Percentiles rank a stretch among this genome's conserved stretches.
Conservation (phyloP, 2,113 vertebrate genomes). For the Artemisiospiza belli region DNA sequence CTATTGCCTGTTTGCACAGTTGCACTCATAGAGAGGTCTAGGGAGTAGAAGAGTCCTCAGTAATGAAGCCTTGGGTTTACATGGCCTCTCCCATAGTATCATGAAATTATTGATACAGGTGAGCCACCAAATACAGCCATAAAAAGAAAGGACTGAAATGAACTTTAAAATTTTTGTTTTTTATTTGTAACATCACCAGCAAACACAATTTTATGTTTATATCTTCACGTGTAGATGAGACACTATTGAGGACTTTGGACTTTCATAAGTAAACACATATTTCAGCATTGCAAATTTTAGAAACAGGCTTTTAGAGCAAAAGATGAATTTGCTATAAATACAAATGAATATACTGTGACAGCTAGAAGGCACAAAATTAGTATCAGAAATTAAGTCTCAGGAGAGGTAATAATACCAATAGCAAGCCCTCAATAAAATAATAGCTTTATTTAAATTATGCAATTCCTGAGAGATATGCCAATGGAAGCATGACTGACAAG, state of each 20-base stretch:
- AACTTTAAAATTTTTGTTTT: neutral
- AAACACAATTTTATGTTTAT: neutral
- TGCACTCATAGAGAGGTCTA: neutral
- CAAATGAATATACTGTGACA: neutral
- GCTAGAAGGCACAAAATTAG: neutral
- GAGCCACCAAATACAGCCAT: neutral
- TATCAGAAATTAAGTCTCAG: neutral
- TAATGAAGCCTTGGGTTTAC: neutral
- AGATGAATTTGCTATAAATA: neutral
- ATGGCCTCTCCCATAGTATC: neutral
- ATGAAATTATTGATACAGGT: neutral
- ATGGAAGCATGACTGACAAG: neutral
- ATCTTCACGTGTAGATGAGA: neutral
- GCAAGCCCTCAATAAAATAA: neutral
- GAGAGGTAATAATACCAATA: neutral
- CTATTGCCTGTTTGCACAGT: neutral
- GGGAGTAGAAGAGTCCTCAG: neutral
- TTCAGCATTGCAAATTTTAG: neutral
- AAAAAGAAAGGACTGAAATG: neutral
- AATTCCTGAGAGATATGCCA: neutral
- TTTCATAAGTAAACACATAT: neutral
- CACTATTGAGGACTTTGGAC: neutral
- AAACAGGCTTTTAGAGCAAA: neutral
- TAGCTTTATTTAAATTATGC: neutral
- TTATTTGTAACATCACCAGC: neutral